Evolutionary conservation across 1,140 invertebrate genomes (phyloP).

Genomic region (Eumaeus atala): DNA sequence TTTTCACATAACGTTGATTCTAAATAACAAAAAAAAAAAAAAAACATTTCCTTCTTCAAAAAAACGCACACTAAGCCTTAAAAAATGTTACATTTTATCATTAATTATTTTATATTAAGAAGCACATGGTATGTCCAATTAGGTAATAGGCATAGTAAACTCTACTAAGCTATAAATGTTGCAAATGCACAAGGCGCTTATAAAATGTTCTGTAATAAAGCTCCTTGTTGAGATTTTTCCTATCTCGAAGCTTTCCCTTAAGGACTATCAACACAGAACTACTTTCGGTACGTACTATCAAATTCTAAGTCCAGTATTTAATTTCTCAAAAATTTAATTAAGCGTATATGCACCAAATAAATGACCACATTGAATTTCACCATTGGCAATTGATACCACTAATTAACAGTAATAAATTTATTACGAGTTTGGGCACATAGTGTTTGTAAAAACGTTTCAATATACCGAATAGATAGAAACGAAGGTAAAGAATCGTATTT

Average conservation of each 20-base stretch:
- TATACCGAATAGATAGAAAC: constrained; percentile 1
- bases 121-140: too few relatives aligned
- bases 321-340: not conserved
- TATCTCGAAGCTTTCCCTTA: not conserved
- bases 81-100: too few relatives aligned
- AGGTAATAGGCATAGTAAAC: too few relatives aligned
- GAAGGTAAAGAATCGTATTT: constrained; percentile 1
- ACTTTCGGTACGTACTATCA: not conserved
- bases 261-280: not conserved
- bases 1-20: too few relatives aligned
- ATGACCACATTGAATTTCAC: constrained; percentile 1
- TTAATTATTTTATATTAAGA: too few relatives aligned
- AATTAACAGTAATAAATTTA: constrained; percentile 1
- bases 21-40: too few relatives aligned
- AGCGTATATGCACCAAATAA: not conserved
- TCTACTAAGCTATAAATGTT: too few relatives aligned
- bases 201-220: too few relatives aligned
- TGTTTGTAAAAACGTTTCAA: not conserved
- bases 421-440: not conserved
- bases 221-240: too few relatives aligned
- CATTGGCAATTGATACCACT: not conserved
- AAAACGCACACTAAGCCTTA: too few relatives aligned
- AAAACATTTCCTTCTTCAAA: too few relatives aligned
- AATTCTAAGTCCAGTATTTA: not conserved
- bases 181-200: too few relatives aligned